Conservation (phyloP, 2,797 vertebrate species). For the Todus mexicanus region DNA sequence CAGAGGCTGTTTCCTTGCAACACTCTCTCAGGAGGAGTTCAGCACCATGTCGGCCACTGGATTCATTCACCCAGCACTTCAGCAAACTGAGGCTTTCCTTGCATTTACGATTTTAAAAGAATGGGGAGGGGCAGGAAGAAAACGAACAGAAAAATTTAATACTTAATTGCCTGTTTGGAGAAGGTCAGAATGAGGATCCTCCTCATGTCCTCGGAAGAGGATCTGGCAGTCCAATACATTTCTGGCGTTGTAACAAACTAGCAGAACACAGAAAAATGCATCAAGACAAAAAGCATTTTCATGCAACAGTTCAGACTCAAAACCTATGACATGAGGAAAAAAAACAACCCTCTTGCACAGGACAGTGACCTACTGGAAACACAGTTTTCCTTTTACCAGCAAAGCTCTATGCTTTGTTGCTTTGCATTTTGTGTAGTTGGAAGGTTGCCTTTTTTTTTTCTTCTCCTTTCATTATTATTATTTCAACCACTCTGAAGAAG, state of each 20-base stretch:
- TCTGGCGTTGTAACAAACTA: neutral
- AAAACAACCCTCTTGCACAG: neutral
- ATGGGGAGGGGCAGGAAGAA: conserved; percentile 19
- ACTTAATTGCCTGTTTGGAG: neutral
- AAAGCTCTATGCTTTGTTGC: neutral
- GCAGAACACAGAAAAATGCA: neutral
- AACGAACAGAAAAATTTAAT: neutral
- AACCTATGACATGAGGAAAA: neutral
- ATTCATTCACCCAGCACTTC: neutral
- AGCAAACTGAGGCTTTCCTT: neutral
- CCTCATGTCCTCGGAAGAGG: rapidly evolving
- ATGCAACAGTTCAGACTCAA: neutral
- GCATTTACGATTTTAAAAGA: neutral
- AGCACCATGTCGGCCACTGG: neutral
- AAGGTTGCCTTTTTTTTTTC: neutral
- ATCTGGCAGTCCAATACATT: neutral
- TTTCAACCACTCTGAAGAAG: neutral
- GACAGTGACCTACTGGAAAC: neutral
- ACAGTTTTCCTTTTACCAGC: neutral
- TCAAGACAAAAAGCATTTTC: neutral
- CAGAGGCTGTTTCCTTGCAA: neutral
- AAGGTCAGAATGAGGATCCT: neutral
- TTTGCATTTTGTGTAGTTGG: neutral
- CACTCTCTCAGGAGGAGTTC: neutral
- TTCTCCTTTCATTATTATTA: neutral